phyloP scores from a whole-genome alignment of 2,888 invertebrate genomes.

The Dinocampus coccinellae region DNA sequence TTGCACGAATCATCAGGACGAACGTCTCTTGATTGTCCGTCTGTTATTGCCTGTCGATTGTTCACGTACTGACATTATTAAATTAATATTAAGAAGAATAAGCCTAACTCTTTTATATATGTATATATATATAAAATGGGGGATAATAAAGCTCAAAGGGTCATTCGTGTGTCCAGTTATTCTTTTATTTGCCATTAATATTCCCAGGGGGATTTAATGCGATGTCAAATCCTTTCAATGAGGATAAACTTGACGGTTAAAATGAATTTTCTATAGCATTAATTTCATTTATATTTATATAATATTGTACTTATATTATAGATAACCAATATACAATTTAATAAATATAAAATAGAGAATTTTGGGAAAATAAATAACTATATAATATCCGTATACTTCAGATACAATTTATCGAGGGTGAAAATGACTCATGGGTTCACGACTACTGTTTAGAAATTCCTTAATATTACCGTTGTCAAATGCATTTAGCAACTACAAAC shows the following conservation, averaged over 20 bases:
- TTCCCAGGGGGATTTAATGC: slow-evolving; percentile 59
- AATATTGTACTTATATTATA: too few relatives aligned
- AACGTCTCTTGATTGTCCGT: slow-evolving; percentile 61
- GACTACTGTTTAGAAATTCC: slow-evolving; percentile 2
- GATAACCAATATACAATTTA: neutral
- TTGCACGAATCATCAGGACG: slow-evolving; percentile 47
- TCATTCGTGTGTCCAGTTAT: slow-evolving; percentile 54
- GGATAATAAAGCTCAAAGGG: slow-evolving; percentile 38
- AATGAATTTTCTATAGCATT: slow-evolving; percentile 37
- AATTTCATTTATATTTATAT: slow-evolving; percentile 15
- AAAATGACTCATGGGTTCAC: slow-evolving; percentile 28
- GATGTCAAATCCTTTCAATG: slow-evolving; percentile 39
- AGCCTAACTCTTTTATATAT: slow-evolving; percentile 29
- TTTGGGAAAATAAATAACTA: neutral
- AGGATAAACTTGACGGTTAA: slow-evolving; percentile 36
- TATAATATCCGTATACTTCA: slow-evolving; percentile 4
- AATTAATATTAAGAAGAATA: slow-evolving; percentile 64
- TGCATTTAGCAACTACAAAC: slow-evolving; percentile 68
- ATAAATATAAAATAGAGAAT: neutral
- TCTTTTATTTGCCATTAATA: slow-evolving; percentile 56
- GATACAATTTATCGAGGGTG: neutral
- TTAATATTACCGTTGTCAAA: slow-evolving; percentile 67
- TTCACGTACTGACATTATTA: slow-evolving; percentile 64
- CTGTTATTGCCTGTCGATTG: slow-evolving; percentile 69
- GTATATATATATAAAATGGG: slow-evolving; percentile 10